Conservation (phyloP, 2,797 vertebrate genomes). For the Protosalanx chinensis region DNA sequence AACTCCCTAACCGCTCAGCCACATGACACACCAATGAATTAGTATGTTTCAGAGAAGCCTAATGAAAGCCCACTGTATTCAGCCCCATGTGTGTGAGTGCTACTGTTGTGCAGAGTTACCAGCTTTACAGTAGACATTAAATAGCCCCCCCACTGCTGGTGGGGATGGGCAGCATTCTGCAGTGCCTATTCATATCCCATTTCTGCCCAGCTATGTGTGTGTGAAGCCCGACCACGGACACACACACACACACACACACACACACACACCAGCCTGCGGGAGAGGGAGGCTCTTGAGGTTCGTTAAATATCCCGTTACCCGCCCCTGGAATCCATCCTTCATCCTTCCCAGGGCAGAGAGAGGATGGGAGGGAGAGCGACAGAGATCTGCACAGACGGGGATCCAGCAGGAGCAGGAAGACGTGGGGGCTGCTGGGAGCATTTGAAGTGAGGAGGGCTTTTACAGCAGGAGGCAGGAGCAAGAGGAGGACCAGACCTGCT, state of each 20-base stretch:
- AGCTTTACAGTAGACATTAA: constrained; percentile 52
- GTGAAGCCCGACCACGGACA: no score
- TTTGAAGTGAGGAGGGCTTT: constrained; percentile 48
- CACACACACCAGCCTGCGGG: constrained; percentile 34
- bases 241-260: constrained; percentile 23
- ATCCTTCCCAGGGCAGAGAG: constrained; percentile 33
- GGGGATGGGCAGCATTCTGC: constrained; percentile 40
- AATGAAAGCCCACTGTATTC: constrained; percentile 45
- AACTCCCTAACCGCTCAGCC: no score
- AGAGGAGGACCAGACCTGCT: constrained; percentile 17
- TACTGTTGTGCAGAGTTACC: constrained; percentile 37
- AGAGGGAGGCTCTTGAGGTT: constrained; percentile 24
- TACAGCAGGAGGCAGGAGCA: constrained; percentile 24
- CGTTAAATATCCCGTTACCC: constrained; percentile 57
- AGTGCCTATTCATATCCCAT: constrained; percentile 9
- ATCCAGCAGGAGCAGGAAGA: constrained; percentile 34
- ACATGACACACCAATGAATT: no score
- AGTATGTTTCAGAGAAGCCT: no score
- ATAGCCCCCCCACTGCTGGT: constrained; percentile 39
- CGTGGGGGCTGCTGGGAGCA: constrained; percentile 26
- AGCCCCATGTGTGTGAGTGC: constrained; percentile 53
- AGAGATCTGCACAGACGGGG: constrained; percentile 57
- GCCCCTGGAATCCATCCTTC: constrained; percentile 44
- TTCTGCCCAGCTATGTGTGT: neutral
- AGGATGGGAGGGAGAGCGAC: constrained; percentile 14